Percentiles rank a stretch among this genome's conserved stretches.
phyloP scores from a whole-genome alignment of 35 echinoderm and acorn worm species.

The Amphiura filiformis region DNA sequence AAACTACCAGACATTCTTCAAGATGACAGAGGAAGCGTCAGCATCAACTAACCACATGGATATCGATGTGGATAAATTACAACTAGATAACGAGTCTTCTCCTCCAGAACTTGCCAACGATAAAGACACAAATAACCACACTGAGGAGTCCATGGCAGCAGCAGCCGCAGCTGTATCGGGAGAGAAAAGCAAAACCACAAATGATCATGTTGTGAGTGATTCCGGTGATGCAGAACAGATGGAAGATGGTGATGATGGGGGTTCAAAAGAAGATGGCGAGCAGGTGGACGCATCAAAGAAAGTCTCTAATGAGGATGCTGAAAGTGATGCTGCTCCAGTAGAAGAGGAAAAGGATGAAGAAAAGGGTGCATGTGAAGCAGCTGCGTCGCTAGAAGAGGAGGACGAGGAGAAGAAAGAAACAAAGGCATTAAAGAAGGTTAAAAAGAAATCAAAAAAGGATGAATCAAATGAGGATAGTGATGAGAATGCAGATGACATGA shows the following conservation, averaged over 20 bases:
- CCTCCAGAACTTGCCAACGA: not conserved
- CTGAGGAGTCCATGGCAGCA: too few relatives aligned
- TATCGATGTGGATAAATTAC: not conserved
- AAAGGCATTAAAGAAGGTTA: not conserved
- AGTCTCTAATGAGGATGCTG: not conserved
- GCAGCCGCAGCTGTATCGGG: not conserved
- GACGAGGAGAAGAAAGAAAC: not conserved
- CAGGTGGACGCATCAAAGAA: not conserved
- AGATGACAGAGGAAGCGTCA: not conserved
- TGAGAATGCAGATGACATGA: not conserved
- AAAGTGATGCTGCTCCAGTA: not conserved
- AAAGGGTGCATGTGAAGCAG: not conserved
- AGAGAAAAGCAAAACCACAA: not conserved
- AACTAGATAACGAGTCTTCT: not conserved
- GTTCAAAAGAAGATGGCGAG: not conserved
- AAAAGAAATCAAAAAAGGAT: not conserved
- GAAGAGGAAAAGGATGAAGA: not conserved
- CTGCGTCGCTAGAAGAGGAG: not conserved
- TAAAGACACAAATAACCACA: not conserved
- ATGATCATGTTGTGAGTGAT: not conserved
- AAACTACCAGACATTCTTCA: not conserved
- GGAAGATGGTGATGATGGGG: not conserved
- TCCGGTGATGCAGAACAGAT: not conserved
- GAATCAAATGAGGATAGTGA: not conserved
- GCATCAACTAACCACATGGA: not conserved